Base-by-base conservation (phyloP, 2,797 vertebrate species). In the Crax fasciolata region DNA sequence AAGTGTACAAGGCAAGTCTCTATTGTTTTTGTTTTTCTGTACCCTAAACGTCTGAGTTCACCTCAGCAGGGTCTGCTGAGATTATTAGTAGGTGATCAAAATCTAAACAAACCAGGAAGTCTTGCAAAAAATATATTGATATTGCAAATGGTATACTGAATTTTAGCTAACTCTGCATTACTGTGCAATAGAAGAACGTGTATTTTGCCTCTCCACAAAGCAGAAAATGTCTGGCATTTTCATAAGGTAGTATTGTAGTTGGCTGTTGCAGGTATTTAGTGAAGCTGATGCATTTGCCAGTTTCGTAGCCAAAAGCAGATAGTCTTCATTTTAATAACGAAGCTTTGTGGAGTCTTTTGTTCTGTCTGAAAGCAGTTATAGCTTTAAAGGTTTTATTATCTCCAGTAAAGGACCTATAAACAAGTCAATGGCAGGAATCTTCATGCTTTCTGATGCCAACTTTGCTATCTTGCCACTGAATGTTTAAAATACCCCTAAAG, bases 201-300 rank as follows among this genome's bases (percentile, higher is more conserved):
- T 9, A 4, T 46, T 55, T 80, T 85, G 48, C 23, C 62, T 19
- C 28, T 79, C 3, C 39, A 67, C 25, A 73, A 25, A 66, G n/a
- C 10, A 79, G n/a, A 87, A 87, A 85, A 70, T 14, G 8, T 32
- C 13, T 16, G 55, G 4, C 30, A 11, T 90, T 87, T 86, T 81
- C 1, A 0, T 63, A 55, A 59, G 32, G 48, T 8, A 17, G 10
- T 54, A 1, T 17, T 5, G 9, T 51, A 43, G 25, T 7, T 79
- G 28, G 4, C 13, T 55, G 23, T 32, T 48, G 4, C 14, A 57
- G 9, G 2, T 72, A 30, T 41, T 61, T 63, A 57, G 13, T 52
- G n/a, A 78, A 72, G 6, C 20, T 61, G 41, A 48, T 83, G 24
- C 0, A 23, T 39, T 43, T 84, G 23, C 51, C 90, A 21, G 4